Percentiles rank a stretch among this genome's conserved stretches.
These are phyloP conservation scores for Drosophila mojavensis DNA, from an alignment of 1,140 invertebrate species.

Conservation along the genomic window DNA sequence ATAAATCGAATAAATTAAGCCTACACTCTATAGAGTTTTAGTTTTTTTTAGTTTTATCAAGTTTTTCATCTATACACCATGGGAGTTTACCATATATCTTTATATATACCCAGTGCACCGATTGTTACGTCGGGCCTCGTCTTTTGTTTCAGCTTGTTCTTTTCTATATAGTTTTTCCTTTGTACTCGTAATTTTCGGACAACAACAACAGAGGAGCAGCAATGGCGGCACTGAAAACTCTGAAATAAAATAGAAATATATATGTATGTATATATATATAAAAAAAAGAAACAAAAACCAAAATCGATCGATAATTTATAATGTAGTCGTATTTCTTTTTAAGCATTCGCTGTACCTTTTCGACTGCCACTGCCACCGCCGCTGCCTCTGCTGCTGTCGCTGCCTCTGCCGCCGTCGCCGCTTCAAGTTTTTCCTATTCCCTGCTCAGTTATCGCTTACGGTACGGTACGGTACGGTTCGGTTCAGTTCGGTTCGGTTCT, in stretches of 20 bases:
- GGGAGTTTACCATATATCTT: too few species aligned
- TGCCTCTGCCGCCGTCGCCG: conserved; percentile 1
- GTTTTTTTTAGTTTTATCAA: too few species aligned
- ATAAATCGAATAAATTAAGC: too few species aligned
- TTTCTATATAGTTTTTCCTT: conserved; percentile 27
- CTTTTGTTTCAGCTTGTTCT: not conserved
- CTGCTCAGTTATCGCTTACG: conserved; percentile 37
- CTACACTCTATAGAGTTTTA: too few species aligned
- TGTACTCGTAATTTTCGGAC: conserved; percentile 2
- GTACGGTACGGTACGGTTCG: not conserved
- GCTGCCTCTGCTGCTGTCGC: not conserved
- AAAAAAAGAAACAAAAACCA: conserved; percentile 5
- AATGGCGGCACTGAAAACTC: not conserved
- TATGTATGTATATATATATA: conserved; percentile 3
- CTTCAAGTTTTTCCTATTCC: conserved; percentile 14
- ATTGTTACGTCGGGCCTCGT: too few species aligned
- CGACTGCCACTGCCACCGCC: conserved; percentile 33
- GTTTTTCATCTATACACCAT: too few species aligned
- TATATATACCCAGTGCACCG: too few species aligned
- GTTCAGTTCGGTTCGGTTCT: conserved; percentile 16
- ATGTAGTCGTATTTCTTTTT: conserved; percentile 80
- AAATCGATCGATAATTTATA: conserved; percentile 81
- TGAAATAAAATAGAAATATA: not conserved
- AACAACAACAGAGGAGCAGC: not conserved
- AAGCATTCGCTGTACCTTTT: conserved; percentile 69